Evolutionary conservation across 2,113 vertebrate species (phyloP).

Genomic region (Ageneiosus marmoratus): DNA sequence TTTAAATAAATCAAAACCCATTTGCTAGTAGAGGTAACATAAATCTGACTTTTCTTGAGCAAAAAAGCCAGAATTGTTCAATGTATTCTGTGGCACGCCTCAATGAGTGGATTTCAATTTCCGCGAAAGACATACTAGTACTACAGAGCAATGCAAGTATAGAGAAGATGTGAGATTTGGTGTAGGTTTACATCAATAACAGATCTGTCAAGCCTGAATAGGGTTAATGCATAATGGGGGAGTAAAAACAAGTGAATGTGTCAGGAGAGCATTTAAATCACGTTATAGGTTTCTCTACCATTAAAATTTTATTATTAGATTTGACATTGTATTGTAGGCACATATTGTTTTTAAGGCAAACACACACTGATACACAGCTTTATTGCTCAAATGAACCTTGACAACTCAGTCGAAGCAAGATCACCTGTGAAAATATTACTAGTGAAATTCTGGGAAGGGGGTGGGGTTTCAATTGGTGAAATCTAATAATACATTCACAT

Average conservation of each 20-base stretch:
- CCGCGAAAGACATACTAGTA: background rate
- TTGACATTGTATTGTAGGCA: background rate
- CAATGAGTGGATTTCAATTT: constrained; percentile 19
- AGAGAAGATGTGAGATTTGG: background rate
- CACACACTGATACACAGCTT: no score
- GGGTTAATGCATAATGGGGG: no score
- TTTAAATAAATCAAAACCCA: constrained; percentile 18
- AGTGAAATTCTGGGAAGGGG: no score
- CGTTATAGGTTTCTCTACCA: background rate
- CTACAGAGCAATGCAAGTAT: background rate
- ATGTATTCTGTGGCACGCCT: constrained; percentile 3
- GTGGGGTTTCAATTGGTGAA: background rate
- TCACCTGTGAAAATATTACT: no score
- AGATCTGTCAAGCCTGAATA: background rate
- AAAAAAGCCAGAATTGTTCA: constrained; percentile 28
- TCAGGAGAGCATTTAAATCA: background rate
- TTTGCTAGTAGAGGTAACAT: constrained; percentile 2
- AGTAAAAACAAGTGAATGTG: background rate
- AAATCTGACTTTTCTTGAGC: background rate
- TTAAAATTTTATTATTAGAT: background rate
- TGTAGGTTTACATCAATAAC: background rate
- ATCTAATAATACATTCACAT: background rate
- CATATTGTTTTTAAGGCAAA: no score
- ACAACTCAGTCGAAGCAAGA: no score
- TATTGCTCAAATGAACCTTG: no score